Conservation (phyloP, 2,797 vertebrate genomes). For the Brotula barbata region DNA sequence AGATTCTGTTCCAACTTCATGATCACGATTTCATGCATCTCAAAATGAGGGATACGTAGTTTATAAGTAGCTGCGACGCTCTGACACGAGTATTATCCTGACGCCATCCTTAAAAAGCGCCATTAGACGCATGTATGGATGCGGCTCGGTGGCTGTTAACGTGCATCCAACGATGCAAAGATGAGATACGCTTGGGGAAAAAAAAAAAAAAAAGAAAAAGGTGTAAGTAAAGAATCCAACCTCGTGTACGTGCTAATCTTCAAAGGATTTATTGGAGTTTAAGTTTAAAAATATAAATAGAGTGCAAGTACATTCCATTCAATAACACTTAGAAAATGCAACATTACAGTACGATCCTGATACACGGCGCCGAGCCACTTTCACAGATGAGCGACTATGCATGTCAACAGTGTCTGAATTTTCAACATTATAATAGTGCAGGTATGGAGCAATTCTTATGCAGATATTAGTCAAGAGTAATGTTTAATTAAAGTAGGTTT, state of each 20-base stretch:
- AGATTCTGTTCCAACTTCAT: slow-evolving; percentile 78
- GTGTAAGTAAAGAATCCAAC: slow-evolving; percentile 64
- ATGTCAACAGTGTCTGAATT: slow-evolving; percentile 28
- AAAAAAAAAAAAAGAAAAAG: slow-evolving; percentile 14
- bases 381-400: slow-evolving; percentile 59
- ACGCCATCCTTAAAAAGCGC: slow-evolving; percentile 56
- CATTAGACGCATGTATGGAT: slow-evolving; percentile 60
- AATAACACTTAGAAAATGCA: slow-evolving; percentile 47
- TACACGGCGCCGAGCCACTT: slow-evolving; percentile 53
- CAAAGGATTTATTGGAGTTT: slow-evolving; percentile 75
- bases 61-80: slow-evolving; percentile 66
- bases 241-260: slow-evolving; percentile 58
- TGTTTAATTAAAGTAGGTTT: slow-evolving; percentile 79
- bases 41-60: slow-evolving; percentile 74
- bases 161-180: slow-evolving; percentile 39
- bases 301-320: slow-evolving; percentile 47
- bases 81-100: slow-evolving; percentile 72
- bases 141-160: slow-evolving; percentile 41
- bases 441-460: slow-evolving; percentile 68
- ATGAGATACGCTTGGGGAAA: slow-evolving; percentile 31
- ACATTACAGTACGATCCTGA: slow-evolving; percentile 41
- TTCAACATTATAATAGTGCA: slow-evolving; percentile 66
- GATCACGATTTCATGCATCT: slow-evolving; percentile 83
- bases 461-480: slow-evolving; percentile 79
- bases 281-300: slow-evolving; percentile 68